Percentiles rank a stretch among this genome's conserved stretches.
Conservation (phyloP, 2,113 vertebrate species). For the Ardeotis arabs region DNA sequence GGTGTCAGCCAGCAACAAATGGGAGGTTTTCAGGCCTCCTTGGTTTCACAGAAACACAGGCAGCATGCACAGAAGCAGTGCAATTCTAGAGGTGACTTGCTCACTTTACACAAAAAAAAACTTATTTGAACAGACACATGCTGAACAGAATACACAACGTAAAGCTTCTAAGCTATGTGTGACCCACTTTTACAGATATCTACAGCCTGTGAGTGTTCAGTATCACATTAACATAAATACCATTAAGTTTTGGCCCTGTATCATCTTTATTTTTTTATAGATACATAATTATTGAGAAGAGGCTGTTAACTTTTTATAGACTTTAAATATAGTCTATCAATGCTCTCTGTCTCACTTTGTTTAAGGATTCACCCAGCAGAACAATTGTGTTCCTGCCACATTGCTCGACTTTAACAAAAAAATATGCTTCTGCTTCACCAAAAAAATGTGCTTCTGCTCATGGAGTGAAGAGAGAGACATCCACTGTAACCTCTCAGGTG, state of each 20-base stretch:
- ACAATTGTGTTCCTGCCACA: background rate
- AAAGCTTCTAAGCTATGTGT: background rate
- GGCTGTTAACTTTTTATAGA: constrained; percentile 67
- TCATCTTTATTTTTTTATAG: constrained; percentile 68
- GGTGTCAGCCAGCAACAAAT: background rate
- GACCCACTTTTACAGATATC: background rate
- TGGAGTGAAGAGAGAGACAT: background rate
- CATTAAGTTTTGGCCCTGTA: constrained; percentile 47
- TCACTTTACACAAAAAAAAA: background rate
- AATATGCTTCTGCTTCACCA: background rate
- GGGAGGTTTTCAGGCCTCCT: background rate
- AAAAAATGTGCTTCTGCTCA: background rate
- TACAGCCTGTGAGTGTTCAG: background rate
- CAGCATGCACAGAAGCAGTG: background rate
- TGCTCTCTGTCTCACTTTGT: background rate
- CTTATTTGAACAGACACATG: background rate
- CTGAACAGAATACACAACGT: background rate
- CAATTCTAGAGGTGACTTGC: background rate
- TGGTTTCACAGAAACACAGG: background rate
- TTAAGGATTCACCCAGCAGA: background rate
- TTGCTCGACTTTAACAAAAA: background rate
- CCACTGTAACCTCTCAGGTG: background rate
- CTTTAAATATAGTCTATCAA: constrained; percentile 36
- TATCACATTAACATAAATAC: constrained; percentile 51
- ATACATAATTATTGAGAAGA: constrained; percentile 64